Evolutionary conservation across 2,113 vertebrate genomes (phyloP).

Genomic region (Macrotus californicus): DNA sequence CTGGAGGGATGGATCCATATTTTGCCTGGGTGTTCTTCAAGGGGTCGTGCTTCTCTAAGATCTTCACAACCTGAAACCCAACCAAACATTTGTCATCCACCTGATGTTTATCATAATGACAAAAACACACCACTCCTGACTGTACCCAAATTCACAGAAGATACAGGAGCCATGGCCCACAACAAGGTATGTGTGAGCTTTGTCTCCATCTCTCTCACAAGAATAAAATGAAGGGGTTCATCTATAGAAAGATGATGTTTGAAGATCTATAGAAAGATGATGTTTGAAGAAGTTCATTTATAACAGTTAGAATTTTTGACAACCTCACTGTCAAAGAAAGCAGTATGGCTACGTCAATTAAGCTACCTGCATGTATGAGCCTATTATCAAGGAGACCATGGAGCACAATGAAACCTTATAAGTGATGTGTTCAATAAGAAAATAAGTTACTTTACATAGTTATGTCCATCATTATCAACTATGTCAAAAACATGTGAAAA

Average conservation of each 20-base stretch:
- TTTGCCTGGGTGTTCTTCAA: conserved; percentile 85
- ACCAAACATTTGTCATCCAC: conserved; percentile 38
- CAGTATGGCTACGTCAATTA: neutral
- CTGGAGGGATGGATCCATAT: conserved; percentile 86
- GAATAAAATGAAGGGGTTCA: neutral
- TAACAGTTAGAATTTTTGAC: neutral
- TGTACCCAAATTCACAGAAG: neutral
- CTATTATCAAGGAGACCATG: neutral
- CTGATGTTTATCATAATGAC: neutral
- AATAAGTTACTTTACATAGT: neutral
- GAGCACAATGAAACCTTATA: neutral
- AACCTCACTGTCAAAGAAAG: neutral
- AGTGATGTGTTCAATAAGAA: neutral
- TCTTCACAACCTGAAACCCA: conserved; percentile 91
- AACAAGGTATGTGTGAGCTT: neutral
- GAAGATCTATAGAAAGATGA: no score
- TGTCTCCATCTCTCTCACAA: neutral
- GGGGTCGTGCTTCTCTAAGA: conserved; percentile 96
- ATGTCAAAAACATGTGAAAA: neutral
- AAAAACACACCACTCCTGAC: neutral
- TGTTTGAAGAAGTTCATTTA: neutral
- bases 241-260: neutral
- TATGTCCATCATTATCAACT: neutral
- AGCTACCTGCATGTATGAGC: neutral
- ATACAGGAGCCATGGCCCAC: neutral